Conservation (phyloP, 92 coral and sea anemone species). For the Epizoanthus stellaris region DNA sequence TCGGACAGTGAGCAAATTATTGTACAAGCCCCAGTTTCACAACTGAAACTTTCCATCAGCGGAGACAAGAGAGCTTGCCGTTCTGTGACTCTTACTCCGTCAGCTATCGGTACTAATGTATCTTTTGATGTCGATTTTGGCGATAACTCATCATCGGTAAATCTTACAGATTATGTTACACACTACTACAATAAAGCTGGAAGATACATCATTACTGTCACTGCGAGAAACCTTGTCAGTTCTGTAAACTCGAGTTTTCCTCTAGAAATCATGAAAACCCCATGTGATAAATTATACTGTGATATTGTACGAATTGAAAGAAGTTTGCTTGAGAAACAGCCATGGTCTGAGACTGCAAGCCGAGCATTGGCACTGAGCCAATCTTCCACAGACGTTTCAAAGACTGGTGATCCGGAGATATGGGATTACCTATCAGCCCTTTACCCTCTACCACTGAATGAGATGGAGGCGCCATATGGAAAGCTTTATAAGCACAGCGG, state of each 20-base stretch:
- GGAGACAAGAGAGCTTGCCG: constrained; percentile 68
- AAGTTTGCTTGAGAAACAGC: background rate
- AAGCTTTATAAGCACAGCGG: background rate
- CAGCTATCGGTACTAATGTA: constrained; percentile 60
- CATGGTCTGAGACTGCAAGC: constrained; percentile 35
- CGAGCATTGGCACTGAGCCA: constrained; percentile 50
- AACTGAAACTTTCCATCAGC: constrained; percentile 27
- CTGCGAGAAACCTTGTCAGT: constrained; percentile 63
- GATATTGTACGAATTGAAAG: constrained; percentile 47
- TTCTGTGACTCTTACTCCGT: constrained; percentile 28
- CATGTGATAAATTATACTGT: constrained; percentile 60
- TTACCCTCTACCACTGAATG: constrained; percentile 46
- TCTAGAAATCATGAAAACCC: constrained; percentile 37
- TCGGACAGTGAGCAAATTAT: constrained; percentile 32
- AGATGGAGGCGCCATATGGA: background rate
- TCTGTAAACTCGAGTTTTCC: constrained; percentile 34
- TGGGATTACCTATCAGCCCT: constrained; percentile 51
- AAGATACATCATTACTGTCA: constrained; percentile 46
- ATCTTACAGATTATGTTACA: constrained; percentile 24
- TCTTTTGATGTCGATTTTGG: constrained; percentile 61
- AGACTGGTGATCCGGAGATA: constrained; percentile 25
- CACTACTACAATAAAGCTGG: constrained; percentile 56
- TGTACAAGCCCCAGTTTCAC: constrained; percentile 55
- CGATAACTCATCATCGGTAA: constrained; percentile 41
- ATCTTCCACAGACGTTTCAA: background rate